phyloP scores from a whole-genome alignment of 2,113 vertebrate genomes.

The Semnornis frantzii region DNA sequence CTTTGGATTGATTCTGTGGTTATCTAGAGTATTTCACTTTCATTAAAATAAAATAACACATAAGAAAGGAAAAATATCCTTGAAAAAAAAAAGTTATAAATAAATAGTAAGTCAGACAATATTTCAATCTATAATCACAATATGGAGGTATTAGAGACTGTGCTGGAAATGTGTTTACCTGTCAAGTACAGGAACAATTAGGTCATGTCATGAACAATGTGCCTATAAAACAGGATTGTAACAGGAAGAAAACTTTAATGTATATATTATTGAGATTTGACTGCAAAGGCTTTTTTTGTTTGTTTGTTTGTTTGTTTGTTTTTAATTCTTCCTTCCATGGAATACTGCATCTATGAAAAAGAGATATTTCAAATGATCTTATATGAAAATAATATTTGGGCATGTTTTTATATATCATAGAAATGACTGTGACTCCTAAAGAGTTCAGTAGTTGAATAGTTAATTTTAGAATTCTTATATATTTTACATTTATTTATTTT shows the following conservation, averaged over 20 bases:
- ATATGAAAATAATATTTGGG: background rate
- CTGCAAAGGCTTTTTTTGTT: fast-evolving
- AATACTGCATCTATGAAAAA: background rate
- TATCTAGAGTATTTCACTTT: background rate
- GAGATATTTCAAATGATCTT: background rate
- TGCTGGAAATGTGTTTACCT: background rate
- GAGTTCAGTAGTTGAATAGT: background rate
- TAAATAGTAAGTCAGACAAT: background rate
- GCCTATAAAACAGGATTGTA: conserved; percentile 15
- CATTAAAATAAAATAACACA: background rate
- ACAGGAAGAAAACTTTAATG: conserved; percentile 39
- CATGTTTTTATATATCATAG: background rate
- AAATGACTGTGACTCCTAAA: background rate
- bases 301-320: background rate
- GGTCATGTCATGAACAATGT: conserved; percentile 1
- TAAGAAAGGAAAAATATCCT: background rate
- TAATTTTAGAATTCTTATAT: background rate
- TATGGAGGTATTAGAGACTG: background rate
- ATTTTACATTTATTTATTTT: background rate
- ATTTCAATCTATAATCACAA: conserved; percentile 38
- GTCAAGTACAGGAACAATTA: conserved; percentile 16
- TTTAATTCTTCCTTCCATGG: background rate
- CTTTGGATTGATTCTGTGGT: background rate
- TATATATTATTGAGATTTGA: conserved; percentile 8
- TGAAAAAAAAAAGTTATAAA: conserved; percentile 17